These are phyloP conservation scores for Ectemnius continuus DNA, from an alignment of 2,888 invertebrate species.

Conservation along the genomic window DNA sequence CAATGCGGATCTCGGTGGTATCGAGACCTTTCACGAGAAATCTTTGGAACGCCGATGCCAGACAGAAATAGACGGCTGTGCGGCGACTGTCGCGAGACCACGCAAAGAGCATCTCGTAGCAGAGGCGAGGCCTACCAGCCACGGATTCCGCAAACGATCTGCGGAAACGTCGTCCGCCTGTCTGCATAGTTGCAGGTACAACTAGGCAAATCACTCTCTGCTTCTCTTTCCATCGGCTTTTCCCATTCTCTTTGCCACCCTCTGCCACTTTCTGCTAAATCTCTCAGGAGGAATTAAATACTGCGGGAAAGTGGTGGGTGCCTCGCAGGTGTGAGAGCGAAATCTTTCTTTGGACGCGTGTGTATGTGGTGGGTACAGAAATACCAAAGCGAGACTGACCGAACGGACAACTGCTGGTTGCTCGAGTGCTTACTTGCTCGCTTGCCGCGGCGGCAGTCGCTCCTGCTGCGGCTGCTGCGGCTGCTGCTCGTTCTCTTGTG, in stretches of 20 bases:
- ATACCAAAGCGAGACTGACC: slow-evolving; percentile 4
- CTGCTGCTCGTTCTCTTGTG: slow-evolving; percentile 11
- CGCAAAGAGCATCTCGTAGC: slow-evolving; percentile 14
- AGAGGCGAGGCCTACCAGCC: slow-evolving; percentile 36
- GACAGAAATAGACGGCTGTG: slow-evolving; percentile 25
- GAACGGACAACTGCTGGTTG: background rate
- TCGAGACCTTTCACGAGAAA: slow-evolving; percentile 21
- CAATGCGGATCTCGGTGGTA: background rate
- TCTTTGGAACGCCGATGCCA: slow-evolving; percentile 10
- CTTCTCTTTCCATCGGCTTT: background rate
- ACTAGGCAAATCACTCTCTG: slow-evolving; percentile 7
- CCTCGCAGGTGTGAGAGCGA: background rate
- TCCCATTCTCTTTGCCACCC: background rate
- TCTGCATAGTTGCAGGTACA: slow-evolving; percentile 16
- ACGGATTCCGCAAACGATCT: slow-evolving; percentile 18
- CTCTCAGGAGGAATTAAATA: background rate
- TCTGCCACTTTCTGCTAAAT: background rate
- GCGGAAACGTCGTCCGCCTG: background rate
- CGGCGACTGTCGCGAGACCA: slow-evolving; percentile 9
- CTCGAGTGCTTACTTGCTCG: background rate
- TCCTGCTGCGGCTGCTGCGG: no score
- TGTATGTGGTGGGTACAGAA: background rate
- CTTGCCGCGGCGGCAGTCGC: slow-evolving; percentile 4
- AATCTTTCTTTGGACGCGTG: background rate
- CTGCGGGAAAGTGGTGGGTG: background rate